These are phyloP conservation scores for Nomada ruficornis DNA, from an alignment of 2,888 invertebrate species.

Conservation along the genomic window DNA sequence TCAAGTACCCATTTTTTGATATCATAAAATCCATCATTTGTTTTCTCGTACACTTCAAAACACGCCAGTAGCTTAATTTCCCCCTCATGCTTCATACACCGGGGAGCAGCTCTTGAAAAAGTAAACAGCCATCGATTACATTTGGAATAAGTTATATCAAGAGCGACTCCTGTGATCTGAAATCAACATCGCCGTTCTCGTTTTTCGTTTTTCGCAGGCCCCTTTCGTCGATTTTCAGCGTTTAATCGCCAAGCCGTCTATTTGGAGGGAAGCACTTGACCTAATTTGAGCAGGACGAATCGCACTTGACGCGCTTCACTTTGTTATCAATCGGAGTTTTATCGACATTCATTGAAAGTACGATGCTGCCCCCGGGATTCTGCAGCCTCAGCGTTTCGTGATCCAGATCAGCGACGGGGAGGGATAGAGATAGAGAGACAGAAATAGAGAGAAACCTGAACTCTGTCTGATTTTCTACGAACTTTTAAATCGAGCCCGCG, in stretches of 20 bases:
- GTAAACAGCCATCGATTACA: slow-evolving; percentile 7
- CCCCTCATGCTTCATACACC: not conserved
- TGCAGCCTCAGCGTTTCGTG: slow-evolving; percentile 63
- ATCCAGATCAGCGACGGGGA: slow-evolving; percentile 45
- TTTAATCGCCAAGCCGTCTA: slow-evolving; percentile 50
- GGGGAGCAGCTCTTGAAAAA: not conserved
- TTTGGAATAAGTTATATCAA: slow-evolving; percentile 8
- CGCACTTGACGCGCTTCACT: slow-evolving; percentile 51
- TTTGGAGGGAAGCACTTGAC: slow-evolving; percentile 58
- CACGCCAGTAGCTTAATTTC: no score
- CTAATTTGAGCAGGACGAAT: slow-evolving; percentile 46
- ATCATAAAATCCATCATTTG: no score
- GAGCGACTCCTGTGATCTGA: slow-evolving; percentile 22
- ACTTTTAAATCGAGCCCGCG: slow-evolving; percentile 60
- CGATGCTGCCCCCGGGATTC: slow-evolving; percentile 59
- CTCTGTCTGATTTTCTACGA: slow-evolving; percentile 45
- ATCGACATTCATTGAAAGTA: slow-evolving; percentile 68
- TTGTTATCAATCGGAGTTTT: slow-evolving; percentile 72
- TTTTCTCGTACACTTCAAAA: no score
- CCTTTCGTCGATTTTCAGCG: slow-evolving; percentile 33
- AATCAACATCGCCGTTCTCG: not conserved
- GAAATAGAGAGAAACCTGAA: slow-evolving; percentile 30
- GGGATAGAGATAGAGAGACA: not conserved
- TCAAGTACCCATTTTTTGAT: no score
- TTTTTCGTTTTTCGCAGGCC: slow-evolving; percentile 12